Evolutionary conservation across 2,888 invertebrate genomes (phyloP), one percentile per base, ranked within the genome.

Genomic region (Syritta pipiens): DNA sequence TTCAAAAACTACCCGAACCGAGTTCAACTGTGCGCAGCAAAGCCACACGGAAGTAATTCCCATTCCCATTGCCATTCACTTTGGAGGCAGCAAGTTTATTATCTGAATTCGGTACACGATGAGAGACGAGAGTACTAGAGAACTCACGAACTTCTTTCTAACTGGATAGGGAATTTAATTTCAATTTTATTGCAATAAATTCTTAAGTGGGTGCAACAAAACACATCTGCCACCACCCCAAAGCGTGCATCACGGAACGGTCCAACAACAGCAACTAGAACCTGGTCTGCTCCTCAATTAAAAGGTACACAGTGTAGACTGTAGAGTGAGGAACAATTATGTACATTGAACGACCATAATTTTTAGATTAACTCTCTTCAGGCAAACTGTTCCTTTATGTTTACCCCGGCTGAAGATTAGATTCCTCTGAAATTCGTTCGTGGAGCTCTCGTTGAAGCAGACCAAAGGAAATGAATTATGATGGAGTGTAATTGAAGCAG

Each of bases 201-300:
- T 49, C 19, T 49, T 72, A 72, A 72, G 63, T 72, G 63, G 63
- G 57, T 63, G 63, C 72, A 72, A 57, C 40, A 55, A 72, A 57
- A 63, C 30, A 55, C 42, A 63, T 37, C 63, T 20, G 57, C 48
- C 57, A 63, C 63, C 63, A 49, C 49, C 57, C 72, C 6, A 32
- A 57, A 63, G 63, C 72, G 63, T 72, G 72, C 72, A 72, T 72
- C 72, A 72, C 72, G 72, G 63, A 35, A 69, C 32, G n/a, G 6
- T 10, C 6, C 17, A 42, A 48, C 26, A 48, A 26, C 14, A 17
- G 10, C 10, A 14, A 44, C 35, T n/a, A 22, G 48, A 28, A 6
- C 17, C 19, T 19, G 17, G 28, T 10, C 28, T 20, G 28, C 24
- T 46, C 24, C 30, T 32, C 68, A 59, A 68, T 68, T 68, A 71